These are phyloP conservation scores for Molossus molossus DNA, from an alignment of 2,797 vertebrate genomes.

Conservation along the genomic window DNA sequence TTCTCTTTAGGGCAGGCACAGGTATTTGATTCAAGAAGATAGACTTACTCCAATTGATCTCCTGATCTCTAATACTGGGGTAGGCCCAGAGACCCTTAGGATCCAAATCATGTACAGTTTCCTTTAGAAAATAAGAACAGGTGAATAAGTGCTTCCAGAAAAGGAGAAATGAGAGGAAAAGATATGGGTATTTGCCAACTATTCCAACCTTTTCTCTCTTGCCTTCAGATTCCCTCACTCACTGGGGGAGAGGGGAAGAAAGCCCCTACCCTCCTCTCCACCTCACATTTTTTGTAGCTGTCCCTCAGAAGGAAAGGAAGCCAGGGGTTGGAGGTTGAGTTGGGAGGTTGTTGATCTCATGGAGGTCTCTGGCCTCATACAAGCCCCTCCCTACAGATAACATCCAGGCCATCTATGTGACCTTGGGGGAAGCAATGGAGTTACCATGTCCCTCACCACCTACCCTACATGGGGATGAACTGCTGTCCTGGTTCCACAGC, in stretches of 20 bases:
- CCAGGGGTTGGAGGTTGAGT: background rate
- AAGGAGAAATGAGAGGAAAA: constrained; percentile 1
- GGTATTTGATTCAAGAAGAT: constrained; percentile 6
- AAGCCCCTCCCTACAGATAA: background rate
- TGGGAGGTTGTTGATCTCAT: background rate
- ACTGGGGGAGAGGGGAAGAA: background rate
- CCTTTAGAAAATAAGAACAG: constrained; percentile 42
- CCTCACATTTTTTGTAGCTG: background rate
- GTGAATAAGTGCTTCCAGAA: background rate
- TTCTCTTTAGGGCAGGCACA: background rate
- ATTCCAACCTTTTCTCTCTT: background rate
- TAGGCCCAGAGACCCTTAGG: background rate
- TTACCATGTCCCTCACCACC: constrained; percentile 76
- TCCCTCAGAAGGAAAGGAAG: background rate
- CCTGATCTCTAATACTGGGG: background rate
- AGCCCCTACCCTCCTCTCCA: background rate
- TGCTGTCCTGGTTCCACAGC: constrained; percentile 66
- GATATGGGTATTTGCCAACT: background rate
- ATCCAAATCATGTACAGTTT: background rate
- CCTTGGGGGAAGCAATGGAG: background rate
- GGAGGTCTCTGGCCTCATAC: background rate
- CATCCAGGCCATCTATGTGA: constrained; percentile 63
- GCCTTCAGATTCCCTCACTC: background rate
- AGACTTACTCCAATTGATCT: background rate
- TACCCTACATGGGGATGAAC: background rate